These are phyloP conservation scores for Phyto melanocephala DNA, from an alignment of 2,888 invertebrate species.

Conservation along the genomic window DNA sequence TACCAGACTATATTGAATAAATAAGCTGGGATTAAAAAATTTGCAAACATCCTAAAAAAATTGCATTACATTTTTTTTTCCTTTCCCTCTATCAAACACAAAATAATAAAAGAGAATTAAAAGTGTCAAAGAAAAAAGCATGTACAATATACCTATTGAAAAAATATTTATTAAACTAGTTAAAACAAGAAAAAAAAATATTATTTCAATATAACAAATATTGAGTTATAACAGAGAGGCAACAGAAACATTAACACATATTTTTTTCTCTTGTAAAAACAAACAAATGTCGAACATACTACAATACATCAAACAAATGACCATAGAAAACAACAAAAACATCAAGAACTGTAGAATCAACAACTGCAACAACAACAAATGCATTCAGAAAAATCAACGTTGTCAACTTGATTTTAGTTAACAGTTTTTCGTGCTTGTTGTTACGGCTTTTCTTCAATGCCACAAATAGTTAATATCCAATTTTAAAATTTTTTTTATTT, in stretches of 20 bases:
- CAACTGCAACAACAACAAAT: constrained; percentile 25
- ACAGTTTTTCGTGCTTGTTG: too few species aligned
- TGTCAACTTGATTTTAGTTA: too few species aligned
- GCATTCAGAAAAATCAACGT: constrained; percentile 45
- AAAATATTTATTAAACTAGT: constrained; percentile 19
- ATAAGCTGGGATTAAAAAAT: neutral
- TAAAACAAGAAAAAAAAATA: neutral
- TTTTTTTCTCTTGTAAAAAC: constrained; percentile 16
- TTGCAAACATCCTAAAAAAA: constrained; percentile 17
- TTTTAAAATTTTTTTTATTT: too few species aligned
- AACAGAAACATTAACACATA: neutral
- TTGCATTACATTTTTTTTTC: constrained; percentile 31
- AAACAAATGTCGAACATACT: constrained; percentile 47
- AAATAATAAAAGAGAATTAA: constrained; percentile 44
- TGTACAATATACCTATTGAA: neutral
- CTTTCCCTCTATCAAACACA: constrained; percentile 8
- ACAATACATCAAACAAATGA: constrained; percentile 61
- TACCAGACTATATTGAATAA: neutral
- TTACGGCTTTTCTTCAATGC: neutral
- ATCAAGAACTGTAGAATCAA: constrained; percentile 12
- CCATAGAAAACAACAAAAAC: constrained; percentile 55
- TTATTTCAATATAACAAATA: neutral
- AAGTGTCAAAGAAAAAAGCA: constrained; percentile 46
- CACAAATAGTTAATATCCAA: too few species aligned
- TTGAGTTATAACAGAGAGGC: constrained; percentile 21